Base-by-base conservation (phyloP, 30 jellyfish, hydroid and myxozoan species). In the Clytia hemisphaerica region DNA sequence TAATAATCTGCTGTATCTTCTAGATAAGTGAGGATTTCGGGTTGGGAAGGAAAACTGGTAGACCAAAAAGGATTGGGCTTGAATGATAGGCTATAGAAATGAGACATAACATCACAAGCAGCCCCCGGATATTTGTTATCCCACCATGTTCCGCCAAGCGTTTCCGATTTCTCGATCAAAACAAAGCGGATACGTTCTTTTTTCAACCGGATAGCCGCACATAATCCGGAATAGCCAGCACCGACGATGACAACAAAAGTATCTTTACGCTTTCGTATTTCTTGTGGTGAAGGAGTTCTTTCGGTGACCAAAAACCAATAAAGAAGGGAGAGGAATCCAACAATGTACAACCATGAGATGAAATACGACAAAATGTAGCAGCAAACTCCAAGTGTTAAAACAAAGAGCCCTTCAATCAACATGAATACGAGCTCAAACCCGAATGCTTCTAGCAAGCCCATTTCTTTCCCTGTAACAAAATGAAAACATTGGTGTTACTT, bases 171-270 rank as follows among this genome's bases (percentile, higher is more conserved):
- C 27, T 48, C 61, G 27, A 48, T 18, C 21, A 48, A 18, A 48
- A 48, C 27, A 32, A 48, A 48, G 6, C 9, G 21, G 4, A 48
- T 48, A 3, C 27, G 21, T 48, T 48, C 61, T 48, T 48, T 3
- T 9, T 48, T 48, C 6, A 48, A 32, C 27, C 27, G 21, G 2
- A 48, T 48, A 18, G 61, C 61, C 4, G 61, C 61, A 48, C 61
- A 48, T 18, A 48, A 18, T 4, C 61, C 61, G 3, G 61, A 48
- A 48, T 18, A 48, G 21, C 61, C 61, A 18, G 61, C 61, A 3
- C 61, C 61, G 27, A 48, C 9, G 27, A 48, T 48, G 6, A 48
- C 61, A 2, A 48, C 61, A 48, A 48, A 48, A 18, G 61, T 48
- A 3, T 48, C 9, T 6, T 48, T 48, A 18, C 61, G 61, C 27